phyloP scores from a whole-genome alignment of 2,797 vertebrate genomes.

The Calcarius lapponicus region DNA sequence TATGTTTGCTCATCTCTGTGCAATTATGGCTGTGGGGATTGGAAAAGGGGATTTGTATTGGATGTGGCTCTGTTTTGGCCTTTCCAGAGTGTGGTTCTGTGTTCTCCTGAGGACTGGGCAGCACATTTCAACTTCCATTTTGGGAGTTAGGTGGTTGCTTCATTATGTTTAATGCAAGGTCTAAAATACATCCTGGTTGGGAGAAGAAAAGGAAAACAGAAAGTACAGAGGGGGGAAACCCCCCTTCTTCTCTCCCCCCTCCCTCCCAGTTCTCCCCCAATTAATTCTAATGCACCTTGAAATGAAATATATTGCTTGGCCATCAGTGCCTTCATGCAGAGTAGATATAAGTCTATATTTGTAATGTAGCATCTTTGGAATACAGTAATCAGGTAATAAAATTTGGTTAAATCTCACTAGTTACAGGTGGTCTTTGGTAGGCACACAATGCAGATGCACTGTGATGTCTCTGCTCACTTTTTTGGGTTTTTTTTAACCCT shows the following conservation, averaged over 20 bases:
- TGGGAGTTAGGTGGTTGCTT: not conserved
- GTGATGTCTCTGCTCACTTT: not conserved
- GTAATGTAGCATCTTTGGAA: not conserved
- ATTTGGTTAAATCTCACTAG: not conserved
- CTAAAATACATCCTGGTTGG: not conserved
- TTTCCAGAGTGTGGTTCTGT: not conserved
- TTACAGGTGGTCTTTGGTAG: not conserved
- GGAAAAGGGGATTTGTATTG: not conserved
- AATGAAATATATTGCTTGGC: not conserved
- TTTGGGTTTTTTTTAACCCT: not conserved
- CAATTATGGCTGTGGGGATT: slow-evolving; percentile 3
- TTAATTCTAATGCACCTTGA: not conserved
- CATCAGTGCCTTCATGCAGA: not conserved
- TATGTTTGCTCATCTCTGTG: slow-evolving; percentile 42
- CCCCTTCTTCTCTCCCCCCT: not conserved
- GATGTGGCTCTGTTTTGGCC: not conserved
- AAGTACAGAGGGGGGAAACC: not conserved
- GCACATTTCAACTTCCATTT: not conserved
- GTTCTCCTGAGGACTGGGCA: not conserved
- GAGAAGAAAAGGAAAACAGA: not conserved
- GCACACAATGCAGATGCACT: not conserved
- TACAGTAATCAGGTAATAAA: not conserved
- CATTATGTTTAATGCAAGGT: not conserved
- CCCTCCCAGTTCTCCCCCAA: not conserved
- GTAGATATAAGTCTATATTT: not conserved